A percentile compares a stretch with the other conserved stretches of the same genome.
Evolutionary conservation across 2,888 invertebrate genomes (phyloP).

Genomic region (Metellina segmentata): DNA sequence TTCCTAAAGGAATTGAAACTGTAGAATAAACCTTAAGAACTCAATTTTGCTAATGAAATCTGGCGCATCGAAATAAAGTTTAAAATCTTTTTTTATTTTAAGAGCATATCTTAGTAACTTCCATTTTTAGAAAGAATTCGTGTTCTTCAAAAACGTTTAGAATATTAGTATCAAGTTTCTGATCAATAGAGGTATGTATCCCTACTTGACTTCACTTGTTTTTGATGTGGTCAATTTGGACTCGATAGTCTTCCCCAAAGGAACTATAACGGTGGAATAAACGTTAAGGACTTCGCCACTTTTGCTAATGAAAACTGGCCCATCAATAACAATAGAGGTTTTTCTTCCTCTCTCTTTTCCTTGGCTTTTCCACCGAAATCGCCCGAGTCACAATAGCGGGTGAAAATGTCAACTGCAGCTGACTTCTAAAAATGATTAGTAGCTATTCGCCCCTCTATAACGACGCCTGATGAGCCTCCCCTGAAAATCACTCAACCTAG

Average conservation of each 20-base stretch:
- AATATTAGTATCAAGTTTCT: no score
- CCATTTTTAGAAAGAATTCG: no score
- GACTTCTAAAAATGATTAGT: conserved; percentile 75
- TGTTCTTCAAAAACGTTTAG: no score
- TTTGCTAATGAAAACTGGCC: conserved; percentile 68
- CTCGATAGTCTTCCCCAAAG: not conserved
- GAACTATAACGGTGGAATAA: conserved; percentile 22
- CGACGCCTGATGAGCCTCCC: conserved; percentile 64
- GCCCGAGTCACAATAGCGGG: conserved; percentile 63
- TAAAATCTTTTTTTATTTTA: no score
- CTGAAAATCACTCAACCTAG: conserved; percentile 68
- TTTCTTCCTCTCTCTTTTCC: conserved; percentile 20
- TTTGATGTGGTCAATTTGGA: not conserved
- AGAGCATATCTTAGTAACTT: no score
- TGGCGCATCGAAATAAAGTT: conserved; percentile 10
- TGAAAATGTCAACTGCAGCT: conserved; percentile 72
- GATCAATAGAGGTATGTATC: no score
- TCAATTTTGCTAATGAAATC: conserved; percentile 70
- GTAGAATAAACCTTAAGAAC: conserved; percentile 30
- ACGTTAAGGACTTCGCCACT: conserved; percentile 41
- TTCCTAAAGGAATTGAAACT: not conserved
- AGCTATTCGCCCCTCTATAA: conserved; percentile 52
- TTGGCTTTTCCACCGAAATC: conserved; percentile 16
- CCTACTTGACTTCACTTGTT: no score
- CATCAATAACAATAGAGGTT: conserved; percentile 53